Evolutionary conservation across 2,888 invertebrate genomes (phyloP).

Genomic region (Sabatieria punctata): DNA sequence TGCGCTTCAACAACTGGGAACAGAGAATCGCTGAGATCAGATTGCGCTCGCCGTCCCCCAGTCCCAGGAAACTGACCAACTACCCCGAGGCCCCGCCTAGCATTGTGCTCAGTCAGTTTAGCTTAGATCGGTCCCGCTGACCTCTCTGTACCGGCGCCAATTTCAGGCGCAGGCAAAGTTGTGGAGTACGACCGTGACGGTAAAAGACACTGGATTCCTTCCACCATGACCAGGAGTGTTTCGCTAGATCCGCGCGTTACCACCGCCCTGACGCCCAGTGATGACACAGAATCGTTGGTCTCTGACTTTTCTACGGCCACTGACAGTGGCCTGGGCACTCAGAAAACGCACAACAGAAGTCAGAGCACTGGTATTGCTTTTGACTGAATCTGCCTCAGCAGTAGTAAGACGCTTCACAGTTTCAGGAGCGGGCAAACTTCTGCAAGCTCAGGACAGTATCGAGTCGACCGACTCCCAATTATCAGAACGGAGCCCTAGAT

Average conservation of each 20-base stretch:
- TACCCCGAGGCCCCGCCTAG: conserved; percentile 24
- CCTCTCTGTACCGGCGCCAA: not conserved
- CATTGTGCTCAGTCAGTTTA: conserved; percentile 19
- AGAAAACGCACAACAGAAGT: no score
- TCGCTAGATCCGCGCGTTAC: conserved; percentile 12
- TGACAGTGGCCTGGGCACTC: no score
- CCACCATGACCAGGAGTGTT: conserved; percentile 11
- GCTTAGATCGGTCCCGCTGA: no score
- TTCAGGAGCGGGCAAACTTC: no score
- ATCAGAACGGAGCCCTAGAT: no score
- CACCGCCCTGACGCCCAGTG: not conserved
- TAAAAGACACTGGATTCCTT: conserved; percentile 17
- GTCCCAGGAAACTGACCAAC: conserved; percentile 12
- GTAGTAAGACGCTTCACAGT: no score
- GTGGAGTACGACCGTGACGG: conserved; percentile 20
- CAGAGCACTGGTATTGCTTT: no score
- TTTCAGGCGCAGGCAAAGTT: conserved; percentile 13
- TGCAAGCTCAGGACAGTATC: no score
- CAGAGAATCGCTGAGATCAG: conserved; percentile 6
- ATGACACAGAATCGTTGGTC: not conserved
- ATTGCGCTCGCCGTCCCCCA: conserved; percentile 10
- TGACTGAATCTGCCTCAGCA: no score
- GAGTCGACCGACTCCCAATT: no score
- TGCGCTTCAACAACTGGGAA: no score
- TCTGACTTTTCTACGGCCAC: no score